Evolutionary conservation across 2,888 invertebrate species (phyloP).

Genomic region (Ethmia dodecea): DNA sequence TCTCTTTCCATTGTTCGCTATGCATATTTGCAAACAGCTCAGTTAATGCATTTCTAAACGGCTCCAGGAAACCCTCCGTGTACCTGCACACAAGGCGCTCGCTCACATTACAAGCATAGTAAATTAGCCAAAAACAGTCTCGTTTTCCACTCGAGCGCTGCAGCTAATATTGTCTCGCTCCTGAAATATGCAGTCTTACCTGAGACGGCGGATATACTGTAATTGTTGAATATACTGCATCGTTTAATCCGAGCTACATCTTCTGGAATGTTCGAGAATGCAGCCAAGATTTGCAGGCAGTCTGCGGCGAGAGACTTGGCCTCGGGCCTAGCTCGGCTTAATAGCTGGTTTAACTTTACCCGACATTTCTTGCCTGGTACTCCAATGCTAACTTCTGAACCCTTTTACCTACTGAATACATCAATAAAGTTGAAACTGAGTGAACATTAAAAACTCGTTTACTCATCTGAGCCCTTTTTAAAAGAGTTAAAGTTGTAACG

Average conservation of each 20-base stretch:
- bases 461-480: slow-evolving; percentile 54
- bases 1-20: slow-evolving; percentile 30
- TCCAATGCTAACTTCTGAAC: slow-evolving; percentile 19
- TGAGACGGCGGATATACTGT: slow-evolving; percentile 61
- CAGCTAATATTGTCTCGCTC: slow-evolving; percentile 72
- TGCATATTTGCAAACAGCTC: slow-evolving; percentile 48
- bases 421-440: slow-evolving; percentile 35
- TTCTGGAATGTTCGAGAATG: slow-evolving; percentile 72
- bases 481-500: slow-evolving; percentile 60
- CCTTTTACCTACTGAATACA: slow-evolving; percentile 29
- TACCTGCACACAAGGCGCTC: slow-evolving; percentile 39
- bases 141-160: slow-evolving; percentile 80
- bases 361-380: slow-evolving; percentile 39
- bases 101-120: slow-evolving; percentile 59
- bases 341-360: slow-evolving; percentile 55
- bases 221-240: slow-evolving; percentile 71
- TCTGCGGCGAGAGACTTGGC: slow-evolving; percentile 64
- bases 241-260: slow-evolving; percentile 72
- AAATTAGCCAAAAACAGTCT: slow-evolving; percentile 70
- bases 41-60: slow-evolving; percentile 50
- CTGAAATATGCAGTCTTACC: slow-evolving; percentile 71
- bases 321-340: slow-evolving; percentile 60
- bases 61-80: slow-evolving; percentile 26
- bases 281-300: slow-evolving; percentile 70
- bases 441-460: slow-evolving; percentile 61